Percentiles rank a stretch among this genome's conserved stretches.
Evolutionary conservation across 2,113 vertebrate species (phyloP).

Genomic region (Notothenia coriiceps): DNA sequence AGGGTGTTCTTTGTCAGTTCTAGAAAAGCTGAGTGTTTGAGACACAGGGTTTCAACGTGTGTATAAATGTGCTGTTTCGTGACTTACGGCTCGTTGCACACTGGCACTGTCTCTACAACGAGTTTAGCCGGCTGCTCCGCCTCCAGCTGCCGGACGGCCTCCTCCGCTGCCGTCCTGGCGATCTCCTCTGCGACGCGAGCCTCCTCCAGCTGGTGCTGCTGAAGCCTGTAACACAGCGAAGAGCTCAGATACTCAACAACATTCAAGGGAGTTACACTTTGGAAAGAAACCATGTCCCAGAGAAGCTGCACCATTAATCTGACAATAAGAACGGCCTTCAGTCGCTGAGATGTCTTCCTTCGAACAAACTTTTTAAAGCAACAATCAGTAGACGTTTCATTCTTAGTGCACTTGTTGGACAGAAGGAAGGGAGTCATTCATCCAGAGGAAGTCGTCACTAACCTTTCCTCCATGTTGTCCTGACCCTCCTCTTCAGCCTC

Average conservation of each 20-base stretch:
- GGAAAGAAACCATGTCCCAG: neutral
- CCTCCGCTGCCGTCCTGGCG: slow-evolving; percentile 73
- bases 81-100: slow-evolving; percentile 78
- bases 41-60: neutral
- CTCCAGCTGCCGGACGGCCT: slow-evolving; percentile 75
- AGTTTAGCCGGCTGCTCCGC: slow-evolving; percentile 67
- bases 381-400: neutral
- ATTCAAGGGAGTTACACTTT: neutral
- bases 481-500: slow-evolving; percentile 52
- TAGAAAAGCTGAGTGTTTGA: neutral
- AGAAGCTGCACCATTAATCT: neutral
- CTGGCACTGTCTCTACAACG: slow-evolving; percentile 57
- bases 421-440: neutral
- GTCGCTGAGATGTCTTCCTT: neutral
- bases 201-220: slow-evolving; percentile 72
- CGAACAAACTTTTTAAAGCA: no score
- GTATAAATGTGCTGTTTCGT: neutral
- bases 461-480: slow-evolving; percentile 76
- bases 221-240: slow-evolving; percentile 58
- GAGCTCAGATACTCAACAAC: neutral
- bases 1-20: neutral
- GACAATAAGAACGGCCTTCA: neutral
- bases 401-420: neutral
- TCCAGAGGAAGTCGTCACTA: neutral
- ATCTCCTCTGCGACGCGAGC: slow-evolving; percentile 73